A percentile compares a stretch with the other conserved stretches of the same genome.
Evolutionary conservation across 2,797 vertebrate species (phyloP).

Genomic region (Chloroceryle inda): DNA sequence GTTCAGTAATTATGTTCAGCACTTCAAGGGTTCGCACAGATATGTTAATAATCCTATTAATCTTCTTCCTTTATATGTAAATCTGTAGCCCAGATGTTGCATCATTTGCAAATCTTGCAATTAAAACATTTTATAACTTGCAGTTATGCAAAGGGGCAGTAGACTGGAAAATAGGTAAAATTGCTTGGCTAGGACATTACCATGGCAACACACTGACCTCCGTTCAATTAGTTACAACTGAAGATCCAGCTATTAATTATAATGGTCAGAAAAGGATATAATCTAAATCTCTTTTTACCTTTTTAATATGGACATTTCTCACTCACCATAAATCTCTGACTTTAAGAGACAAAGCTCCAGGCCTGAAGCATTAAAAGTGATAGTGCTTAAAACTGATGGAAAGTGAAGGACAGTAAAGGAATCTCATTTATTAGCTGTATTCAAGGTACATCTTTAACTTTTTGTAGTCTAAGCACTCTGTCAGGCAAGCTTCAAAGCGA

Average conservation of each 20-base stretch:
- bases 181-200: slow-evolving; percentile 83
- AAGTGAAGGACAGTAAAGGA: slow-evolving; percentile 57
- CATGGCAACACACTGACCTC: slow-evolving; percentile 84
- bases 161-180: slow-evolving; percentile 87
- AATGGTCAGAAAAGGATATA: slow-evolving; percentile 80
- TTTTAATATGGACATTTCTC: slow-evolving; percentile 79
- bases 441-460: slow-evolving; percentile 76
- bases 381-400: slow-evolving; percentile 70
- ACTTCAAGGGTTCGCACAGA: slow-evolving; percentile 80
- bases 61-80: slow-evolving; percentile 86
- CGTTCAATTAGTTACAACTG: slow-evolving; percentile 80
- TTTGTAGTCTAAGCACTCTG: slow-evolving; percentile 79
- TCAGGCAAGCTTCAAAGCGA: slow-evolving; percentile 74
- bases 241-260: slow-evolving; percentile 87
- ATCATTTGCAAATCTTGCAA: slow-evolving; percentile 87
- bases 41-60: slow-evolving; percentile 88
- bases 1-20: slow-evolving; percentile 82
- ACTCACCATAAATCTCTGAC: slow-evolving; percentile 79
- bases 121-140: slow-evolving; percentile 85
- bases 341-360: slow-evolving; percentile 69
- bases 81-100: slow-evolving; percentile 85
- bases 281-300: slow-evolving; percentile 75
- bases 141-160: slow-evolving; percentile 80
- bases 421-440: slow-evolving; percentile 74
- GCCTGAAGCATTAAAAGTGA: slow-evolving; percentile 64